These are phyloP conservation scores for Apocrypta bakeri DNA, from an alignment of 1,140 invertebrate genomes.

Conservation along the genomic window DNA sequence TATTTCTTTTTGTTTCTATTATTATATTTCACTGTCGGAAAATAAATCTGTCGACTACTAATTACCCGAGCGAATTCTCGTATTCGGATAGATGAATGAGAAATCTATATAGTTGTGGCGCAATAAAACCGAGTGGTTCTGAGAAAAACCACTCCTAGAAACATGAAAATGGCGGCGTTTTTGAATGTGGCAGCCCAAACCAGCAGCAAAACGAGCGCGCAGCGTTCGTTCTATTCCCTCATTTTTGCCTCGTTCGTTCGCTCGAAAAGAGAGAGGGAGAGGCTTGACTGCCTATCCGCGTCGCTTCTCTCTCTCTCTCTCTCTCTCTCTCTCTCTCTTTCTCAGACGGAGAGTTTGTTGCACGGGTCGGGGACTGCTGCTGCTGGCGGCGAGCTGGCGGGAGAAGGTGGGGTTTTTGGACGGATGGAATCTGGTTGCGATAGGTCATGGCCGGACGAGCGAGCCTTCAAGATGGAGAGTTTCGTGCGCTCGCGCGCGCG, in stretches of 20 bases:
- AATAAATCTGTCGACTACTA: too few relatives aligned
- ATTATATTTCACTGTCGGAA: too few relatives aligned
- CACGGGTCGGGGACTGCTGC: constrained; percentile 35
- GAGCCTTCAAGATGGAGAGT: constrained; percentile 50
- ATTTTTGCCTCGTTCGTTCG: neutral
- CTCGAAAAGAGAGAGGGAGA: constrained; percentile 1
- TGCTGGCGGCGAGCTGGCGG: neutral
- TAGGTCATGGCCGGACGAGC: constrained; percentile 51
- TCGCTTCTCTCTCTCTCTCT: constrained; percentile 14
- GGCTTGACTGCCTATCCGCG: neutral
- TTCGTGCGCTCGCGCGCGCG: constrained; percentile 20
- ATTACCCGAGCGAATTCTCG: too few relatives aligned
- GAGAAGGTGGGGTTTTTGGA: constrained; percentile 50
- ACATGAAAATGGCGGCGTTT: neutral
- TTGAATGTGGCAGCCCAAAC: neutral
- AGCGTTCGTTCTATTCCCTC: neutral
- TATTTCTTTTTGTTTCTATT: too few relatives aligned
- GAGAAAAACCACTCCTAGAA: neutral
- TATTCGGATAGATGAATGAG: too few relatives aligned
- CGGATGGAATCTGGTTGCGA: constrained; percentile 52
- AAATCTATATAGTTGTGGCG: too few relatives aligned
- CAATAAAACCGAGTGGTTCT: too few relatives aligned
- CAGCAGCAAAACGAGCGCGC: neutral
- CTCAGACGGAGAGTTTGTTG: constrained; percentile 14
- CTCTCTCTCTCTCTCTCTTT: neutral